phyloP scores from a whole-genome alignment of 2,888 invertebrate genomes.

The Lasiommata megera region DNA sequence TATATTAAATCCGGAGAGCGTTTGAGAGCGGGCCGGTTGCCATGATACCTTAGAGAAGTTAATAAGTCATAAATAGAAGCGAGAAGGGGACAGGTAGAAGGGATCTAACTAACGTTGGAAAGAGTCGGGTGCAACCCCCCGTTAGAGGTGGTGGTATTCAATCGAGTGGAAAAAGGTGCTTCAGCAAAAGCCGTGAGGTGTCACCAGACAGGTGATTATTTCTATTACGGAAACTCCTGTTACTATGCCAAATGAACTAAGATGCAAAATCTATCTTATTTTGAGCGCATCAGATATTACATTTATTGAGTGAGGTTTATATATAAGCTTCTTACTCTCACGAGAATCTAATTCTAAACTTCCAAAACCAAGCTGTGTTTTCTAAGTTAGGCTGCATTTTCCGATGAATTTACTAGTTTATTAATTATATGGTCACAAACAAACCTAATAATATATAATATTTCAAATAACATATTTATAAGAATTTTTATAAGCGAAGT shows the following conservation, averaged over 20 bases:
- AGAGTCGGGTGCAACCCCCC: constrained; percentile 55
- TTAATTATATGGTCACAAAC: too few species aligned
- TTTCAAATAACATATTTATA: too few species aligned
- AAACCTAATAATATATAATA: too few species aligned
- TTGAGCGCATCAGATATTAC: too few species aligned
- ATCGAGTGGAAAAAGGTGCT: constrained; percentile 78
- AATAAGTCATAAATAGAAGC: constrained; percentile 79
- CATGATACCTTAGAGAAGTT: constrained; percentile 79
- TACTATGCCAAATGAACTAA: background rate
- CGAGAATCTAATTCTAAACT: too few species aligned
- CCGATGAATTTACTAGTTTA: too few species aligned
- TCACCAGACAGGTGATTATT: constrained; percentile 19
- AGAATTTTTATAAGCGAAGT: too few species aligned
- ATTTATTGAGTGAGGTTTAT: too few species aligned
- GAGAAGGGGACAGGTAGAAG: constrained; percentile 50
- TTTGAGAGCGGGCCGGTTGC: constrained; percentile 63
- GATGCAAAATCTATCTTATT: background rate
- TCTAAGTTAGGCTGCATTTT: too few species aligned
- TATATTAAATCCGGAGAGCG: constrained; percentile 73
- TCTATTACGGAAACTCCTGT: background rate
- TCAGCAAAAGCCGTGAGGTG: constrained; percentile 48
- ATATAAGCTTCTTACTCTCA: too few species aligned
- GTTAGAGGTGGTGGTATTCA: constrained; percentile 68
- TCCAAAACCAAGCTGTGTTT: too few species aligned
- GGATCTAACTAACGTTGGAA: constrained; percentile 36